Evolutionary conservation across 2,113 vertebrate species (phyloP).

Genomic region (Neolamprologus cancellatus): DNA sequence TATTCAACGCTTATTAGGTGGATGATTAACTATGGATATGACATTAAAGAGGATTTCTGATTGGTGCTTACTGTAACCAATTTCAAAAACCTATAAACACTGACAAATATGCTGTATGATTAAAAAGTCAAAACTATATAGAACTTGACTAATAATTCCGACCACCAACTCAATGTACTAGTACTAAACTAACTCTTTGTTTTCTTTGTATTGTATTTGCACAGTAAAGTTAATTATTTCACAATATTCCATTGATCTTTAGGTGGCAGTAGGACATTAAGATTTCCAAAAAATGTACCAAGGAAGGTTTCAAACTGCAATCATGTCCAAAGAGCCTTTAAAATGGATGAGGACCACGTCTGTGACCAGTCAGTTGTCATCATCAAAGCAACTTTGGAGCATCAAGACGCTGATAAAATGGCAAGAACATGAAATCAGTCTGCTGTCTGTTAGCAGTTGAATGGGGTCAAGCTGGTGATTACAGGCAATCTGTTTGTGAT

Average conservation of each 20-base stretch:
- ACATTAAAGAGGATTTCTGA: neutral
- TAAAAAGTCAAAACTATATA: neutral
- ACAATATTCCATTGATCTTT: neutral
- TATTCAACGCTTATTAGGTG: neutral
- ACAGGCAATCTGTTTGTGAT: neutral
- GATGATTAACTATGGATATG: neutral
- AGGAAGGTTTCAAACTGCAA: neutral
- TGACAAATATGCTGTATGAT: neutral
- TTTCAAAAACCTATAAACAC: neutral
- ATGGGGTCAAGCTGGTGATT: neutral
- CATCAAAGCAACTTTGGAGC: neutral
- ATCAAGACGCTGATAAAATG: neutral
- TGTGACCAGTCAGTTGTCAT: neutral
- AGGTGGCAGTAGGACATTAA: neutral
- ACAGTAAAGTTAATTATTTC: neutral
- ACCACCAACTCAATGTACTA: neutral
- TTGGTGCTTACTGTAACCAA: neutral
- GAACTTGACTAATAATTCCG: neutral
- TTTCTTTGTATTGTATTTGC: neutral
- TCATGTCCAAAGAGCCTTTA: neutral
- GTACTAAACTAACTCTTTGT: neutral
- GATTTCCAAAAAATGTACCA: neutral
- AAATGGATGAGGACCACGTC: neutral
- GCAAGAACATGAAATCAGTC: neutral
- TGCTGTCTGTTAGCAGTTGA: neutral